Evolutionary conservation across 2,113 vertebrate species (phyloP), one percentile per base, ranked within the genome.

Genomic region (Tricholaema leucomelas): DNA sequence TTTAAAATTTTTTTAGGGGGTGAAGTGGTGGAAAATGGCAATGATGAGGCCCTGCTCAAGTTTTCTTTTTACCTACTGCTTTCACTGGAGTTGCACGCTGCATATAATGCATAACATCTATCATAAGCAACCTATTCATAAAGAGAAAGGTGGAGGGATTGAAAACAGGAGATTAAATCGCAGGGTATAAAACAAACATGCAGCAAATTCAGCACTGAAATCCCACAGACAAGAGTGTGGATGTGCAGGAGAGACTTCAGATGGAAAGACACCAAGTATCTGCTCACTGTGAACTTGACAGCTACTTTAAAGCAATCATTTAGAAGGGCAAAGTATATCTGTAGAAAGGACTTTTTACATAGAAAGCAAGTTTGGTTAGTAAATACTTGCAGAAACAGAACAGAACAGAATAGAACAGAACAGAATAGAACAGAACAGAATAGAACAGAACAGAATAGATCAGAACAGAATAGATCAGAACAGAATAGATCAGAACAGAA

Each of bases 81-180:
- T 92, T 88, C 80, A 30, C 28, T n/a, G 70, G 55, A 42, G 65
- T 64, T 12, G 50, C 38, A 61, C 78, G 42, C 87, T 46, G 35
- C 46, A 50, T 24, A 84, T 3, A 61, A 66, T 54, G 79, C 82
- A 92, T 54, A 81, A 64, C 33, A 44, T 85, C 75, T 28, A 17
- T n/a, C 15, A 20, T 21, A n/a, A 81, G 86, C 30, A 84, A 74
- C 55, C 42, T 3, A 25, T 21, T 79, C 55, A 48, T 74, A 67
- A 87, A 12, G 76, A 79, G 87, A 78, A 88, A 89, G 77, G 88
- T 91, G 91, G 75, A 72, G 60, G 73, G 52, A 72, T 5, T 76
- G 82, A 74, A 91, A 94, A 81, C 87, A 94, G 58, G 31, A 60
- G 31, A 66, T 50, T 13, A 65, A 93, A 91, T 81, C 20, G 7